These are phyloP conservation scores for Aricia artaxerxes DNA, from an alignment of 2,888 invertebrate genomes.

Conservation along the genomic window DNA sequence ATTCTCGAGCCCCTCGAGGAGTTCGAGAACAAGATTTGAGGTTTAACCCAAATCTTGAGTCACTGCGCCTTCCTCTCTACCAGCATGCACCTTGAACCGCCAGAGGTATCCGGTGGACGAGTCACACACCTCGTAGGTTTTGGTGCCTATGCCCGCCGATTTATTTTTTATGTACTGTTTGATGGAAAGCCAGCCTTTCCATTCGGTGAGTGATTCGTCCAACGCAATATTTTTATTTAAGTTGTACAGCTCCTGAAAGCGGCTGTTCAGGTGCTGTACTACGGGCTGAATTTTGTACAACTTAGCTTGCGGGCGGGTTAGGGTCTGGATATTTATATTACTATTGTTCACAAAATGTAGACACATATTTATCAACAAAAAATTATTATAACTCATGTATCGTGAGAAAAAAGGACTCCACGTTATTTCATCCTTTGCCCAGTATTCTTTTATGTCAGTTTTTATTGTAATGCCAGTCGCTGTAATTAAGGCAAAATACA, in stretches of 20 bases:
- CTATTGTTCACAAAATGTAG: not conserved
- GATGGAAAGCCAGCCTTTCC: too few species aligned
- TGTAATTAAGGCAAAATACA: not conserved
- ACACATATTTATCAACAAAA: not conserved
- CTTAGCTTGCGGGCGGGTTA: constrained; percentile 22
- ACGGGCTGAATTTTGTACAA: constrained; percentile 15
- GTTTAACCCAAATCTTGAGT: not conserved
- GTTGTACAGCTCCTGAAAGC: not conserved
- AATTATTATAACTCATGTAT: not conserved
- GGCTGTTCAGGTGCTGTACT: not conserved
- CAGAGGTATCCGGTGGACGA: not conserved
- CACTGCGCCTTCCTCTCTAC: not conserved
- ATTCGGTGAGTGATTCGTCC: too few species aligned
- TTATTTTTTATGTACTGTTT: too few species aligned
- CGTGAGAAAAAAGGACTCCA: not conserved
- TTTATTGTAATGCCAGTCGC: not conserved
- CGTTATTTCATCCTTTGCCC: not conserved
- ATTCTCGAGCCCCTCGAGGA: not conserved
- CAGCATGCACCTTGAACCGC: constrained; percentile 14
- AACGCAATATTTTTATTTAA: constrained; percentile 9
- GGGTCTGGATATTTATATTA: not conserved
- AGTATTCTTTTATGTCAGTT: not conserved
- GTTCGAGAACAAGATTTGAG: not conserved
- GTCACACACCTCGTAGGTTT: not conserved
- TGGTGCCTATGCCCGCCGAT: too few species aligned